These are phyloP conservation scores for Coreius guichenoti DNA, from an alignment of 2,797 vertebrate genomes.

Conservation along the genomic window DNA sequence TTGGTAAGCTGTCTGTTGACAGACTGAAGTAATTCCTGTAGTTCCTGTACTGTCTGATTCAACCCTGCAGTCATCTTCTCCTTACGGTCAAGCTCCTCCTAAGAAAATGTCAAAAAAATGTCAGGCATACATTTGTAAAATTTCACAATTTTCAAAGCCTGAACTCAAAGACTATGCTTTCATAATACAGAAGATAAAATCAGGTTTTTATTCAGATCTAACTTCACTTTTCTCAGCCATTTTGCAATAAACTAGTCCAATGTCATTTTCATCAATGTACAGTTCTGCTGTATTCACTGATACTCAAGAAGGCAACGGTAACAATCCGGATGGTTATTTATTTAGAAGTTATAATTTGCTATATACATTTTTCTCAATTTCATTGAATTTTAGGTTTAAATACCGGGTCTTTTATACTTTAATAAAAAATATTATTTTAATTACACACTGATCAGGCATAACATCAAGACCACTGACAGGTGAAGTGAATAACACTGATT, in stretches of 20 bases:
- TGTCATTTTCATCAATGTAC: not conserved
- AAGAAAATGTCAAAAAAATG: slow-evolving; percentile 25
- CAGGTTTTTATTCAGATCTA: not conserved
- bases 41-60: slow-evolving; percentile 88
- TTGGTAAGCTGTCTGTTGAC: slow-evolving; percentile 91
- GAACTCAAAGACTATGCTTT: not conserved
- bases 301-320: not conserved
- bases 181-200: not conserved
- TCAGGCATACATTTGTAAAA: not conserved
- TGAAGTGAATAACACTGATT: too few relatives aligned
- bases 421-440: too few relatives aligned
- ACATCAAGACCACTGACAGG: too few relatives aligned
- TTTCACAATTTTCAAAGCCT: not conserved
- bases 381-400: too few relatives aligned
- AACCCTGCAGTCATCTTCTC: slow-evolving; percentile 87
- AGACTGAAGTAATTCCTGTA: slow-evolving; percentile 90
- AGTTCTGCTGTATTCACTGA: not conserved
- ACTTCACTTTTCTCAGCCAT: not conserved
- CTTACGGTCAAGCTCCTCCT: slow-evolving; percentile 88
- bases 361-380: too few relatives aligned
- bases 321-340: too few relatives aligned
- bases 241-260: not conserved
- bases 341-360: too few relatives aligned
- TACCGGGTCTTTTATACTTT: too few relatives aligned
- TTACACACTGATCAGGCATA: too few relatives aligned